Percentiles rank a stretch among this genome's conserved stretches.
Evolutionary conservation across 2,113 vertebrate genomes (phyloP).

Genomic region (Lagopus leucura): DNA sequence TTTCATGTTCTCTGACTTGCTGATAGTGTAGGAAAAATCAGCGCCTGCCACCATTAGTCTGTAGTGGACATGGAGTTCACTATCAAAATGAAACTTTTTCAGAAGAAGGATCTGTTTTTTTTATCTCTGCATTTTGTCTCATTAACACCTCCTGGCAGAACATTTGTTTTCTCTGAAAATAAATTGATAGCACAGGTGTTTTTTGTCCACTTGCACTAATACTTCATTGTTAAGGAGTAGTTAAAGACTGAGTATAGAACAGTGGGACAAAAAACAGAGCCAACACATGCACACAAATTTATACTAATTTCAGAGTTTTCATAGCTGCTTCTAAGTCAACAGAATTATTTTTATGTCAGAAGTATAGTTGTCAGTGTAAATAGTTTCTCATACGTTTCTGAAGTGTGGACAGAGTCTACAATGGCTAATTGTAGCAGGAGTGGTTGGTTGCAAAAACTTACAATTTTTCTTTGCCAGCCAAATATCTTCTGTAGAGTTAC

Average conservation of each 20-base stretch:
- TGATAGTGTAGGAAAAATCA: background rate
- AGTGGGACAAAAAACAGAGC: background rate
- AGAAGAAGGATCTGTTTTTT: background rate
- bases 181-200: background rate
- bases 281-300: background rate
- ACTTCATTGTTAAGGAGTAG: background rate
- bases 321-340: background rate
- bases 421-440: background rate
- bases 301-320: background rate
- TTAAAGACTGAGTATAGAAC: background rate
- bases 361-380: background rate
- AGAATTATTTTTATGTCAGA: background rate
- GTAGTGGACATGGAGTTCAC: background rate
- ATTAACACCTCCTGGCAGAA: background rate
- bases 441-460: background rate
- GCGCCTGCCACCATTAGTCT: background rate
- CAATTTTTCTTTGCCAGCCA: background rate
- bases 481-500: background rate
- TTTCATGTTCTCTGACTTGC: background rate
- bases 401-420: background rate
- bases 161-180: background rate
- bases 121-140: background rate
- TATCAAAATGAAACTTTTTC: background rate
- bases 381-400: background rate
- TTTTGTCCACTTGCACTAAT: accelerated